Evolutionary conservation across 2,797 vertebrate species (phyloP), one percentile per base, ranked within the genome.

Genomic region (Podargus strigoides): DNA sequence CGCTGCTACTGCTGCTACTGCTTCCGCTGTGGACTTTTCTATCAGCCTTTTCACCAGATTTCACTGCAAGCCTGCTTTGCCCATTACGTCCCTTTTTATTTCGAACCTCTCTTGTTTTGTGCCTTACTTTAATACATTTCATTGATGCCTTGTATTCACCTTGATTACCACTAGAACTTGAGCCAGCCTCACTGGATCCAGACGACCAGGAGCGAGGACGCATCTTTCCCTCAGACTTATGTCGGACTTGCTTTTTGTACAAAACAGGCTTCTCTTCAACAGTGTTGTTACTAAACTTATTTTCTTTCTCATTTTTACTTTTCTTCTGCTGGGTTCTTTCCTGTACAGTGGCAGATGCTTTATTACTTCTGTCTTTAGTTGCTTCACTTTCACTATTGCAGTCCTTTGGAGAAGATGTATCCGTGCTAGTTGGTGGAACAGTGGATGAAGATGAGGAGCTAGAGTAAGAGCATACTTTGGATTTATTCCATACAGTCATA

Each of bases 401-500:
- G 97, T 99, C 99, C 98, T 99, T 99, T 41, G 99, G 99, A 96
- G 99, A 99, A 92, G 99, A 99, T 82, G 99, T 99, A 95, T 99
- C 99, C 2, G 99, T 99, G 98, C 99, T 99, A 94, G 99, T 99
- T 97, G 99, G 99, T 74, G 99, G 99, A 95, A 98, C 99, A 78
- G 99, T 99, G 96, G 99, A 99, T 87, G 99, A 99, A 24, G 98
- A 98, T 53, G 99, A 99, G 93, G 99, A 99, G 97, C 99, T 99
- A 82, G 99, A 99, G 98, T 98, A 99, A 94, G 99, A 97, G 78
- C 98, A 98, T 91, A 98, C 98, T 98, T 99, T 99, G 79, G 99
- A 98, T 97, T 99, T 99, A 98, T 99, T 99, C 99, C 99, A 99
- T 96, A 99, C 99, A 6, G 99, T 99, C 99, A 99, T 99, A 90